A percentile compares a stretch with the other conserved stretches of the same genome.
Evolutionary conservation across 1,140 invertebrate species (phyloP).

Genomic region (Nasonia vitripennis): DNA sequence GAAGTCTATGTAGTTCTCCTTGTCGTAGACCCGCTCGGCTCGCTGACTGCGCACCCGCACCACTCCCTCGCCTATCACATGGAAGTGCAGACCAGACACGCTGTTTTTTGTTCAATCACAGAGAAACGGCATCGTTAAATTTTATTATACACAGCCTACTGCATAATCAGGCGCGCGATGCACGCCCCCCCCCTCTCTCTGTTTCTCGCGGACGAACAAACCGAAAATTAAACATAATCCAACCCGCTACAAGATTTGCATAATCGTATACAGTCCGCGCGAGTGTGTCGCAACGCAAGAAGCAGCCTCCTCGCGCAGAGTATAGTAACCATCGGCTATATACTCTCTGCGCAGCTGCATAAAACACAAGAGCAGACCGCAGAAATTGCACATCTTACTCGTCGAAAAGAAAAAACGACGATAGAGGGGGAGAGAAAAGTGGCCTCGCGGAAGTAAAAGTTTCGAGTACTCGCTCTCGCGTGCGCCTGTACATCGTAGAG

Average conservation of each 20-base stretch:
- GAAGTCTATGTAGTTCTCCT: constrained; percentile 97
- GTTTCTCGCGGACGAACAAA: no score
- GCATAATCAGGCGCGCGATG: no score
- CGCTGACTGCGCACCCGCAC: constrained; percentile 86
- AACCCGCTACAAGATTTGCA: not conserved
- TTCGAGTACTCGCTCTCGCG: not conserved
- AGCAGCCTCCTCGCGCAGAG: not conserved
- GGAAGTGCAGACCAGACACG: constrained; percentile 89
- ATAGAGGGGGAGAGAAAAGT: not conserved
- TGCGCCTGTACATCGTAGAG: no score
- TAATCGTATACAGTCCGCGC: constrained; percentile 9
- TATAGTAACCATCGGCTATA: not conserved
- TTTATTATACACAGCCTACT: not conserved
- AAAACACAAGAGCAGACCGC: no score
- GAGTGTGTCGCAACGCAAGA: not conserved
- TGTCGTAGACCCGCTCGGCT: constrained; percentile 89
- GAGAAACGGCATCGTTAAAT: not conserved
- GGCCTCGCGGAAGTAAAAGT: not conserved
- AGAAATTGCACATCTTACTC: not conserved
- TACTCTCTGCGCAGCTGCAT: no score
- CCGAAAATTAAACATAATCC: not conserved
- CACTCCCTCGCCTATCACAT: constrained; percentile 95
- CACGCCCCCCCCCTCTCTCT: no score
- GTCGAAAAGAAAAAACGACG: no score
- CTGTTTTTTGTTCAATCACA: constrained; percentile 56